These are phyloP conservation scores for Hyperoplus lanceolatus DNA, from an alignment of 2,797 vertebrate species.

Conservation along the genomic window DNA sequence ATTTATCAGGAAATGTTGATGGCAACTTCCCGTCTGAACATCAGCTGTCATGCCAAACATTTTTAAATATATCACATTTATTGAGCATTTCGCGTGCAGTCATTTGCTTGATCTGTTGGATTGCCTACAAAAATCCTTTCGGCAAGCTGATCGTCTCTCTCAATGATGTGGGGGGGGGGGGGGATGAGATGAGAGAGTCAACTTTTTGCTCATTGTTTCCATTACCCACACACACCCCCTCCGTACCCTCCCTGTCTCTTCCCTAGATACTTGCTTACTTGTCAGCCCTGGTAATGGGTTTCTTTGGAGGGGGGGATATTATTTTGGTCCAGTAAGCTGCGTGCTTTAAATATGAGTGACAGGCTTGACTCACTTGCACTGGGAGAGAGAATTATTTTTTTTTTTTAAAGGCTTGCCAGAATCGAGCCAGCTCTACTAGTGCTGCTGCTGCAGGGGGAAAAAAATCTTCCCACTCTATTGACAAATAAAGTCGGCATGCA, in stretches of 20 bases:
- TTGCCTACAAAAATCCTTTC: slow-evolving; percentile 73
- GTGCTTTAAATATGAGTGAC: slow-evolving; percentile 88
- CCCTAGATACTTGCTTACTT: slow-evolving; percentile 74
- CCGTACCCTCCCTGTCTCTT: slow-evolving; percentile 50
- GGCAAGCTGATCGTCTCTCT: slow-evolving; percentile 42
- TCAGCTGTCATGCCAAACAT: slow-evolving; percentile 47
- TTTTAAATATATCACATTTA: slow-evolving; percentile 65
- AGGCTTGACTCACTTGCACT: slow-evolving; percentile 84
- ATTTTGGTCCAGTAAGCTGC: slow-evolving; percentile 89
- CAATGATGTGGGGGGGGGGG: slow-evolving; percentile 12
- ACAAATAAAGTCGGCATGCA: slow-evolving; percentile 67
- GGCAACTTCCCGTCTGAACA: slow-evolving; percentile 44
- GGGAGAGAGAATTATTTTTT: slow-evolving; percentile 73
- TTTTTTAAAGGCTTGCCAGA: slow-evolving; percentile 71
- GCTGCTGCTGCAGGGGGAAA: slow-evolving; percentile 48
- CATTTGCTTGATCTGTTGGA: slow-evolving; percentile 68
- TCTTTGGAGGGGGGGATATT: slow-evolving; percentile 82
- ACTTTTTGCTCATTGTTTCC: slow-evolving; percentile 69
- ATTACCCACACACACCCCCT: slow-evolving; percentile 47
- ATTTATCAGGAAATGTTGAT: slow-evolving; percentile 61
- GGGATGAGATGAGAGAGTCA: slow-evolving; percentile 56
- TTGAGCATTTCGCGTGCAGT: slow-evolving; percentile 65
- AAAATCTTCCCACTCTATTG: slow-evolving; percentile 69
- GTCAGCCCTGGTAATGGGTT: slow-evolving; percentile 86
- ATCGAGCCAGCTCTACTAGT: slow-evolving; percentile 59